Conservation (phyloP, 2,888 invertebrate genomes). For the Aphidius colemani region DNA sequence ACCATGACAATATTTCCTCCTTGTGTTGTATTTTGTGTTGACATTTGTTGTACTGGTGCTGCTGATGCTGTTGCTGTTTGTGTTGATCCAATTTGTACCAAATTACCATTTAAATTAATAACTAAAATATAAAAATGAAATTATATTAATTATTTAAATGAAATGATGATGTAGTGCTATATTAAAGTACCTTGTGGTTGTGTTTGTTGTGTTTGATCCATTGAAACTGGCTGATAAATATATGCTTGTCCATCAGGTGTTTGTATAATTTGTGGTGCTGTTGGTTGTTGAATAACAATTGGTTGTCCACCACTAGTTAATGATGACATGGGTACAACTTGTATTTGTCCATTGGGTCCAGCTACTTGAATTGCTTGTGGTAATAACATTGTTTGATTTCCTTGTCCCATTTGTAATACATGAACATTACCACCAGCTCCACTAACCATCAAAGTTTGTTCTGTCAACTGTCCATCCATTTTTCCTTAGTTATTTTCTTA, state of each 20-base stretch:
- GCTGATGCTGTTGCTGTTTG: conserved; percentile 59
- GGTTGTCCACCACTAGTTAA: conserved; percentile 63
- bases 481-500: conserved; percentile 3
- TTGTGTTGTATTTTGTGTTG: conserved; percentile 54
- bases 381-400: conserved; percentile 69
- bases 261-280: conserved; percentile 82
- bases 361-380: conserved; percentile 66
- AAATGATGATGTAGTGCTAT: not conserved
- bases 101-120: conserved; percentile 76
- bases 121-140: conserved; percentile 61
- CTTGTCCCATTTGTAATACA: conserved; percentile 60
- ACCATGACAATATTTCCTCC: conserved; percentile 79
- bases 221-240: conserved; percentile 79
- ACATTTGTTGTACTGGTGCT: conserved; percentile 60
- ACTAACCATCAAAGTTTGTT: conserved; percentile 57
- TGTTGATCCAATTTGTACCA: conserved; percentile 70
- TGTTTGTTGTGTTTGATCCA: conserved; percentile 65
- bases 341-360: conserved; percentile 70
- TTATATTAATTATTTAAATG: not conserved
- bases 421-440: conserved; percentile 53
- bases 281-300: conserved; percentile 68
- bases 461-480: conserved; percentile 54
- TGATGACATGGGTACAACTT: conserved; percentile 75
- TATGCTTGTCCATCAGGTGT: conserved; percentile 92
- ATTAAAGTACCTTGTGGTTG: conserved; percentile 65